Conservation (phyloP, 2,113 vertebrate genomes). For the Panthera uncia region DNA sequence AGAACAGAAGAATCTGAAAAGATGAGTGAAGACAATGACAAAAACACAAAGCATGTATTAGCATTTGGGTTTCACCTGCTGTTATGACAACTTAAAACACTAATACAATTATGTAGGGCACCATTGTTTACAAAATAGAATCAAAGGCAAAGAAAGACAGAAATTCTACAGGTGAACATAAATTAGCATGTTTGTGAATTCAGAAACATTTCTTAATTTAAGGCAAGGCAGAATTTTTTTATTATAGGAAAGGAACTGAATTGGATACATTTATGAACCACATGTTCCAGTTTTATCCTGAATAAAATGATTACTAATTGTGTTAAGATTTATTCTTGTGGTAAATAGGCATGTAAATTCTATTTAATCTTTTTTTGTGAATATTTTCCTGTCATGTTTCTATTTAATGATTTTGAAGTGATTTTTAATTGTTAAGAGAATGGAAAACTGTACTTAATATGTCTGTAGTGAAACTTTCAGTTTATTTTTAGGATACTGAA, state of each 20-base stretch:
- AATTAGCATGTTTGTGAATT: not conserved
- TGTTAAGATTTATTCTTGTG: not conserved
- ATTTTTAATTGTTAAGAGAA: constrained; percentile 17
- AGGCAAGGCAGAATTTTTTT: not conserved
- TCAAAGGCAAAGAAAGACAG: not conserved
- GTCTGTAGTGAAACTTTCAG: not conserved
- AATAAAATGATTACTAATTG: not conserved
- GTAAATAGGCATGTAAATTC: not conserved
- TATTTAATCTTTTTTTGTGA: constrained; percentile 24
- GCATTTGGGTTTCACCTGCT: not conserved
- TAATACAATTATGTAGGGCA: constrained; percentile 1
- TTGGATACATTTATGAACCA: not conserved
- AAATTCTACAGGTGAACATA: not conserved
- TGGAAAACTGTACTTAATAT: not conserved
- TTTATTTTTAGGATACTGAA: constrained; percentile 3
- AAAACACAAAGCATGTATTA: not conserved
- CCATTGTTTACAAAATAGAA: constrained; percentile 11
- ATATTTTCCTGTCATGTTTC: not conserved
- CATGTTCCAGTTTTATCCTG: not conserved
- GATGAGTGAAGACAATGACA: not conserved
- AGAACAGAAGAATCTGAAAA: not conserved
- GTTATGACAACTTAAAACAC: not conserved
- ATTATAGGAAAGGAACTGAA: not conserved
- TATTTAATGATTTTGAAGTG: not conserved
- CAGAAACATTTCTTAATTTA: not conserved